Evolutionary conservation across 2,888 invertebrate species (phyloP).

Genomic region (Eledona agricola): DNA sequence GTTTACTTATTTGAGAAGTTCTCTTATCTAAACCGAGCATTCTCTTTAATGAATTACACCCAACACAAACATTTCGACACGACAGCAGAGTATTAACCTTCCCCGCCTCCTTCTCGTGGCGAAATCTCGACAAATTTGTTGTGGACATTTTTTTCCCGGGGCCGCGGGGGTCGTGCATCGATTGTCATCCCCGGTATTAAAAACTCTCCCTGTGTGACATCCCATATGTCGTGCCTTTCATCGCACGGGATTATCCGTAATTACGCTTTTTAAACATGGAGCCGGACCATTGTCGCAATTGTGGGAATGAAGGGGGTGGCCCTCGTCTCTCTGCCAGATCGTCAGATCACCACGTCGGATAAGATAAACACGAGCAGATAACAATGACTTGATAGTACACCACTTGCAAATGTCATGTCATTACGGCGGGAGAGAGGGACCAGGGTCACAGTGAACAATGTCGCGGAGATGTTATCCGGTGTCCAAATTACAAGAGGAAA

Average conservation of each 20-base stretch:
- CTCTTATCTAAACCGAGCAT: conserved; percentile 36
- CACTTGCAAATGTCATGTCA: conserved; percentile 48
- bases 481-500: conserved; percentile 10
- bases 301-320: conserved; percentile 60
- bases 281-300: conserved; percentile 58
- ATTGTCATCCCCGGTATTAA: conserved; percentile 33
- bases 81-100: conserved; percentile 14
- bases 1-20: conserved; percentile 39
- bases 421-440: conserved; percentile 26
- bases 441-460: conserved; percentile 14
- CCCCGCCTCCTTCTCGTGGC: too few relatives aligned
- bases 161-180: conserved; percentile 1
- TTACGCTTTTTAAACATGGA: conserved; percentile 61
- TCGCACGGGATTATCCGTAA: conserved; percentile 60
- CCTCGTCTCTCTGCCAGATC: conserved; percentile 35
- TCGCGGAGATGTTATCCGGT: conserved; percentile 19
- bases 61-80: conserved; percentile 35
- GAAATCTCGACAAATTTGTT: conserved; percentile 27
- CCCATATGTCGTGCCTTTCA: conserved; percentile 59
- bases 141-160: conserved; percentile 16
- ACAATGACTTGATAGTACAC: conserved; percentile 47
- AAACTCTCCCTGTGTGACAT: conserved; percentile 49
- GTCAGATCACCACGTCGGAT: conserved; percentile 54
- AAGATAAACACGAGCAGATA: conserved; percentile 57
- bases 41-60: conserved; percentile 33